Conservation (phyloP, 1,140 invertebrate species). For the Anastrepha obliqua region DNA sequence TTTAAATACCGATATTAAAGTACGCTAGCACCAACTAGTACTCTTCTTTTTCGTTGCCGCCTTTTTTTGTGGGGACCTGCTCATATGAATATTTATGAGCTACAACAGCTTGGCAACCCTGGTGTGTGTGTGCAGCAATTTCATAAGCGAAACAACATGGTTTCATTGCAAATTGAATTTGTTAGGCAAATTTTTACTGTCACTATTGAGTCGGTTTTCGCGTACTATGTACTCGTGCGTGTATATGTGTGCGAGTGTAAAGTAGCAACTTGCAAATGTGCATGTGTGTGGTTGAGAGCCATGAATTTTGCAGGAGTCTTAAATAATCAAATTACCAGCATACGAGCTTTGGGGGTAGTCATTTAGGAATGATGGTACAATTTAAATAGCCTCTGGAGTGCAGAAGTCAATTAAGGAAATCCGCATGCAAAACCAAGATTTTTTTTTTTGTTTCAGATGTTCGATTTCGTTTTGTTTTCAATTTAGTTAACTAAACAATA, state of each 20-base stretch:
- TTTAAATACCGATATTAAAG: not conserved
- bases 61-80: not conserved
- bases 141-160: slow-evolving; percentile 19
- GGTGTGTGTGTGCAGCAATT: not conserved
- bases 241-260: not conserved
- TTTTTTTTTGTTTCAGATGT: not conserved
- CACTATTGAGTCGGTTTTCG: not conserved
- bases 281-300: not conserved
- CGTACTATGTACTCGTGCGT: not conserved
- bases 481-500: not conserved
- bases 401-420: not conserved
- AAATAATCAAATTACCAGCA: slow-evolving; percentile 34
- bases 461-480: not conserved
- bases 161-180: slow-evolving; percentile 50
- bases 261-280: not conserved
- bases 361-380: not conserved
- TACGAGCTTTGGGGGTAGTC: not conserved
- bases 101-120: slow-evolving; percentile 1
- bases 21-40: not conserved
- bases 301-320: not conserved
- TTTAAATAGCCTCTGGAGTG: slow-evolving; percentile 5
- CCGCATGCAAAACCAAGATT: not conserved
- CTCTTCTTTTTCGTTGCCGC: not conserved
- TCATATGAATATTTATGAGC: slow-evolving; percentile 43
- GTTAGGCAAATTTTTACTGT: slow-evolving; percentile 48